Percentiles rank a stretch among this genome's conserved stretches.
Conservation (phyloP, 2,888 invertebrate genomes). For the Dascillus cervinus region DNA sequence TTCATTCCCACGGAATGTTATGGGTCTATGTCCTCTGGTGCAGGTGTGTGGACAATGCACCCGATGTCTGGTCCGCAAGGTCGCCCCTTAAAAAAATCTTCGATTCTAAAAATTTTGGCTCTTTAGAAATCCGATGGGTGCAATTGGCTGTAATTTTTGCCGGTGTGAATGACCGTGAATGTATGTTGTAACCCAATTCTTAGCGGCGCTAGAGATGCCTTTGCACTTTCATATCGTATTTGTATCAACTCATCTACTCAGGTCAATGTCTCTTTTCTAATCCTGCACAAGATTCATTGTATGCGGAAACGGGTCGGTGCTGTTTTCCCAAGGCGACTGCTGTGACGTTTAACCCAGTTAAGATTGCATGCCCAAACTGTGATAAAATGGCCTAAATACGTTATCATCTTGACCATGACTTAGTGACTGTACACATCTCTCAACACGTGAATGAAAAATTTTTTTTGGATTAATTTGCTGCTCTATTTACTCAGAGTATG, state of each 20-base stretch:
- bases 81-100: no score
- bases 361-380: conserved; percentile 12
- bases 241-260: conserved; percentile 16
- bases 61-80: conserved; percentile 20
- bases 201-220: conserved; percentile 25
- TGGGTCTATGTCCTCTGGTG: conserved; percentile 14
- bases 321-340: not conserved
- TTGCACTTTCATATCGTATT: conserved; percentile 25
- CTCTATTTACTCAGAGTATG: no score
- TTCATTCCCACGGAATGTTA: conserved; percentile 5
- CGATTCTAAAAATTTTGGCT: no score
- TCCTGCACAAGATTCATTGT: conserved; percentile 5
- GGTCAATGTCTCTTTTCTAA: conserved; percentile 10
- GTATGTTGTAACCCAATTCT: conserved; percentile 34
- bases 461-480: no score
- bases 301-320: conserved; percentile 5
- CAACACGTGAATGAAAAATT: no score
- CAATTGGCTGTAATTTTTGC: conserved; percentile 22
- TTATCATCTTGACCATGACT: conserved; percentile 22
- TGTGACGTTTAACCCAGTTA: not conserved
- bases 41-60: conserved; percentile 20
- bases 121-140: conserved; percentile 33
- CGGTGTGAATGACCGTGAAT: conserved; percentile 28
- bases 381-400: conserved; percentile 19
- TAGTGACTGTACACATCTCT: conserved; percentile 21